Base-by-base conservation (phyloP, 2,113 vertebrate species). In the Mionectes macconnelli region DNA sequence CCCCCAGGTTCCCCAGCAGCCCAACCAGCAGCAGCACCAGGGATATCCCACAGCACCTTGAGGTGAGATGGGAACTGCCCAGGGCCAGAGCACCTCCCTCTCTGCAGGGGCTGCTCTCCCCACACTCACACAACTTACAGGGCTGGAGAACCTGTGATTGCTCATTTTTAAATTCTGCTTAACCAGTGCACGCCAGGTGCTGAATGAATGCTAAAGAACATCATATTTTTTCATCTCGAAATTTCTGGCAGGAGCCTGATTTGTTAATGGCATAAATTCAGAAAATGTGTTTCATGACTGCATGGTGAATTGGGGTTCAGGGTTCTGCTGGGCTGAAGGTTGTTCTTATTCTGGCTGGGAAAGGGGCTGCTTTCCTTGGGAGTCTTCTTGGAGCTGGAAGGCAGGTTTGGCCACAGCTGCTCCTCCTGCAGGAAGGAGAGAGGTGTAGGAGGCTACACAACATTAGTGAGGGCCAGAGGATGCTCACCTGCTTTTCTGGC, bases 241-340 rank as follows among this genome's bases (percentile, higher is more conserved):
- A 76, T 66, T 77, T 77, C 52, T 87, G 25, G 28, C 50, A 63
- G 45, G 31, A 64, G 14, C 10, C 2, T 62, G 16, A 88, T 66
- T 68, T 83, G 16, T 49, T 67, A 49, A 27, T 7, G 10, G 6
- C 14, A 12, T 11, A 33, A 52, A 80, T 77, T 52, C 5, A 27
- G 31, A 40, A 57, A 10, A 33, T 31, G 44, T 45, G 0, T 66
- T 49, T 66, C 0, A 2, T 27, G 33, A 39, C 18, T 31, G 7
- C 0, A 0, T 9, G 17, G 35, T 68, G 82, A 63, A 24, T 4
- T 6, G 0, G 67, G 57, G 22, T 28, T 66, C 40, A n/a, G 49
- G 72, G 20, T 56, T 66, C 64, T 75, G 66, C 64, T 44, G 2
- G 18, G 35, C 35, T 40, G 37, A 27, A 55, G 21, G 17, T n/a